A percentile compares a stretch with the other conserved stretches of the same genome.
Evolutionary conservation across 2,888 invertebrate species (phyloP).

Genomic region (Tachystola acroxantha): DNA sequence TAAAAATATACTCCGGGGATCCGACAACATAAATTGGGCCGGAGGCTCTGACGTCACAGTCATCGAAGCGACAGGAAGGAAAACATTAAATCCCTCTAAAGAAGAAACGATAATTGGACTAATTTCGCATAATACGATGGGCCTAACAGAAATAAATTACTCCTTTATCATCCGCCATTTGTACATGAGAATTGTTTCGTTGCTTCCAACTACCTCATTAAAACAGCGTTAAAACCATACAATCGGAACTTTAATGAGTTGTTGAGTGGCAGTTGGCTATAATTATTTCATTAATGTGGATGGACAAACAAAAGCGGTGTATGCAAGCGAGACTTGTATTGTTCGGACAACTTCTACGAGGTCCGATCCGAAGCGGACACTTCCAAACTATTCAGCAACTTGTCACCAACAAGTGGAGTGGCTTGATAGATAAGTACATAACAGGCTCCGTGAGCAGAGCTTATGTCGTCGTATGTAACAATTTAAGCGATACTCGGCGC

Average conservation of each 20-base stretch:
- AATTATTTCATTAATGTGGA: background rate
- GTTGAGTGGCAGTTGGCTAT: background rate
- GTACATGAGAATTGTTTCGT: too few relatives aligned
- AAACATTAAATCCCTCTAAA: too few relatives aligned
- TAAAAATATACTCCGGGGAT: too few relatives aligned
- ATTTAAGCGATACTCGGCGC: conserved; percentile 43
- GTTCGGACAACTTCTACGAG: background rate
- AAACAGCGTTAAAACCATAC: background rate
- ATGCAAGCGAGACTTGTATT: background rate
- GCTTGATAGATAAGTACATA: too few relatives aligned
- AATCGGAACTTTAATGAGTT: background rate
- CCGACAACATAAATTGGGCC: too few relatives aligned
- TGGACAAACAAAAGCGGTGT: background rate
- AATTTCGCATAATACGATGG: too few relatives aligned
- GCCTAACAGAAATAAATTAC: too few relatives aligned
- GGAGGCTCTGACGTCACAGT: too few relatives aligned
- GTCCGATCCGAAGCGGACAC: background rate
- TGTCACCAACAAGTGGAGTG: background rate
- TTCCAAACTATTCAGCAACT: conserved; percentile 1
- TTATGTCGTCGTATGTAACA: background rate
- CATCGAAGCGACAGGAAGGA: too few relatives aligned
- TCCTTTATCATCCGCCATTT: too few relatives aligned
- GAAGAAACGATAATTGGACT: too few relatives aligned
- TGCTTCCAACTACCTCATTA: background rate
- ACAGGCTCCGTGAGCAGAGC: too few relatives aligned